Evolutionary conservation across 2,797 vertebrate genomes (phyloP).

Genomic region (Monodelphis domestica): DNA sequence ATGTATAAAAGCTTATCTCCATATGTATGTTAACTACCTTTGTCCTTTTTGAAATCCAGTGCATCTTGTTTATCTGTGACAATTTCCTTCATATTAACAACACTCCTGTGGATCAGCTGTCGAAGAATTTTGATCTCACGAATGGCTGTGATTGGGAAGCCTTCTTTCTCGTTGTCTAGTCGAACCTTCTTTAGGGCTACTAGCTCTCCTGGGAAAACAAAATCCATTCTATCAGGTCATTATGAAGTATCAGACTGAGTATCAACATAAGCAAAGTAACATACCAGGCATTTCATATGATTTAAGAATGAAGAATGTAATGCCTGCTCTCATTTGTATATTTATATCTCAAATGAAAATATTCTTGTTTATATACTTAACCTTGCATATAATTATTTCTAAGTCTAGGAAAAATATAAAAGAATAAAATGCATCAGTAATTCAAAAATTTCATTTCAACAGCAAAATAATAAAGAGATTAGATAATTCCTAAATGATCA

Average conservation of each 20-base stretch:
- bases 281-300: neutral
- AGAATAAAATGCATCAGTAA: constrained; percentile 43
- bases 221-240: constrained; percentile 39
- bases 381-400: constrained; percentile 26
- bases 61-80: constrained; percentile 99
- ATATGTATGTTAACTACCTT: constrained; percentile 93
- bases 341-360: constrained; percentile 23
- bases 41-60: constrained; percentile 99
- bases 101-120: constrained; percentile 97
- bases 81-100: constrained; percentile 99
- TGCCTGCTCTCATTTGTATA: neutral
- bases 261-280: constrained; percentile 14
- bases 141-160: constrained; percentile 98
- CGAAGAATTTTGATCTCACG: constrained; percentile 99
- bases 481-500: constrained; percentile 11
- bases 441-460: constrained; percentile 45
- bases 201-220: constrained; percentile 89
- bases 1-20: no score
- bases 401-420: constrained; percentile 27
- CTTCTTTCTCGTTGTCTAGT: constrained; percentile 98
- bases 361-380: neutral
- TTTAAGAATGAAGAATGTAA: constrained; percentile 27
- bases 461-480: constrained; percentile 24
- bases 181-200: constrained; percentile 99
- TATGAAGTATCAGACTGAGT: constrained; percentile 29